These are phyloP conservation scores for Dermatemys mawii DNA, from an alignment of 2,113 vertebrate species.

Conservation along the genomic window DNA sequence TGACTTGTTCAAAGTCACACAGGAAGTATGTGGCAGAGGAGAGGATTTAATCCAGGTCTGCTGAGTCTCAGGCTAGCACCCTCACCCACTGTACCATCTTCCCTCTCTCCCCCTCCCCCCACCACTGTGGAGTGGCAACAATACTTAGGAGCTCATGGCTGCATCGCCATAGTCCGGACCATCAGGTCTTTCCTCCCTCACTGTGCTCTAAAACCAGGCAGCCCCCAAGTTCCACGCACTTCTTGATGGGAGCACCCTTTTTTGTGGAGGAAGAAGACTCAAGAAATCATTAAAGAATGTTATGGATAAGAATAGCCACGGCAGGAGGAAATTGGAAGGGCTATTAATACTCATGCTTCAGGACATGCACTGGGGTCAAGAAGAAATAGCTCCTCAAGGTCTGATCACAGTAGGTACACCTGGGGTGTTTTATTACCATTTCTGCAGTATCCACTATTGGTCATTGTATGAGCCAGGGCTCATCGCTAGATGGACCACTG, in stretches of 20 bases:
- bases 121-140: background rate
- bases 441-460: slow-evolving; percentile 16
- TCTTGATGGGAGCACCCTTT: background rate
- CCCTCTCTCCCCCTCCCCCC: too few species aligned
- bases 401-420: slow-evolving; percentile 14
- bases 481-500: background rate
- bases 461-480: background rate
- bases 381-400: slow-evolving; percentile 47
- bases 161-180: background rate
- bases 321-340: slow-evolving; percentile 13
- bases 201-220: background rate
- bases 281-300: slow-evolving; percentile 24
- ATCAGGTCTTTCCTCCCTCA: background rate
- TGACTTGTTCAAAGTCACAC: background rate
- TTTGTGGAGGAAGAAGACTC: slow-evolving; percentile 9
- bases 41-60: background rate
- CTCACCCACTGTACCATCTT: background rate
- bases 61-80: background rate
- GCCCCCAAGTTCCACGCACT: background rate
- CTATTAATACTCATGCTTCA: slow-evolving; percentile 35
- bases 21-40: background rate
- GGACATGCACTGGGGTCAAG: slow-evolving; percentile 3
- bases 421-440: slow-evolving; percentile 8
- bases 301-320: slow-evolving; percentile 50
- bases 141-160: background rate